phyloP scores from a whole-genome alignment of 2,888 invertebrate genomes.

The Hypsopygia costalis region DNA sequence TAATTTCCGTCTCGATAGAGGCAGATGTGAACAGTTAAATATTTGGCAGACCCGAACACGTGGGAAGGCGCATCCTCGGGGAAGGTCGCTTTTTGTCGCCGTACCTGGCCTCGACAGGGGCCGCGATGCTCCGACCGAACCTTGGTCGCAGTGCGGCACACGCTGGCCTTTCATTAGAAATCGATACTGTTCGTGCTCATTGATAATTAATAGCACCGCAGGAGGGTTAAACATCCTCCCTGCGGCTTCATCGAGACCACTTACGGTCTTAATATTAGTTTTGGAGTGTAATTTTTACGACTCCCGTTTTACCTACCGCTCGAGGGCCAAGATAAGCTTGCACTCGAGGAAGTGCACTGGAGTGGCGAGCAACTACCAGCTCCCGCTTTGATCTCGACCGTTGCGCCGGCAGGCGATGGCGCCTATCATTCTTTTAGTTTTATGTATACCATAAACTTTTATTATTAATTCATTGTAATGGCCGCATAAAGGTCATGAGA shows the following conservation, averaged over 20 bases:
- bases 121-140: slow-evolving; percentile 17
- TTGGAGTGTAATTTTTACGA: slow-evolving; percentile 70
- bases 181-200: slow-evolving; percentile 62
- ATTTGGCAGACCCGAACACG: slow-evolving; percentile 44
- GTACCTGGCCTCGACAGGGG: slow-evolving; percentile 43
- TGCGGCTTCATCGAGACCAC: slow-evolving; percentile 47
- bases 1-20: slow-evolving; percentile 54
- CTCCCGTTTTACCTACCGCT: slow-evolving; percentile 68
- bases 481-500: slow-evolving; percentile 45
- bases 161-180: slow-evolving; percentile 56
- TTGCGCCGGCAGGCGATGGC: slow-evolving; percentile 38
- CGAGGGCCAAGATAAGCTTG: slow-evolving; percentile 66
- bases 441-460: slow-evolving; percentile 51
- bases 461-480: slow-evolving; percentile 45
- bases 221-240: slow-evolving; percentile 40
- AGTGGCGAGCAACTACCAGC: slow-evolving; percentile 50
- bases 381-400: slow-evolving; percentile 65
- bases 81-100: slow-evolving; percentile 43
- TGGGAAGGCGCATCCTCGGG: slow-evolving; percentile 35
- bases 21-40: slow-evolving; percentile 58
- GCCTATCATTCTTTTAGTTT: slow-evolving; percentile 35
- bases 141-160: slow-evolving; percentile 59
- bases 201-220: slow-evolving; percentile 64
- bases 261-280: slow-evolving; percentile 52
- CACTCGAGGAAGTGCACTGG: slow-evolving; percentile 50